Conservation (phyloP, 2,797 vertebrate genomes). For the Peromyscus attwateri region DNA sequence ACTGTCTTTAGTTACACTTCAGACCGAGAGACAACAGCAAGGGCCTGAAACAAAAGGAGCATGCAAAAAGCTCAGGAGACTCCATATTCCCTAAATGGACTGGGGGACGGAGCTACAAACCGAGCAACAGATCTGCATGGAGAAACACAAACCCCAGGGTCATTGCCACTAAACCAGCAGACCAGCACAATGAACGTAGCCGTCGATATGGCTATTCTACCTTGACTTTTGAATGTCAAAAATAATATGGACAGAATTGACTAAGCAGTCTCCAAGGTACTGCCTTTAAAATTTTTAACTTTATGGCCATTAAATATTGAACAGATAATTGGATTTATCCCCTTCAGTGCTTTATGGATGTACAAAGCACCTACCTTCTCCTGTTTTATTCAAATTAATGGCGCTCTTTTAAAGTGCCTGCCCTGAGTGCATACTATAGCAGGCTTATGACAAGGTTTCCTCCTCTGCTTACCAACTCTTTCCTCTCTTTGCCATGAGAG, state of each 20-base stretch:
- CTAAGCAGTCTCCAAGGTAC: slow-evolving; percentile 82
- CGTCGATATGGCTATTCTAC: slow-evolving; percentile 73
- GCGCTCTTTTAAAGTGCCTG: slow-evolving; percentile 60
- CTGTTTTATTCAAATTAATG: slow-evolving; percentile 18
- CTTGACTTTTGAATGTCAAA: slow-evolving; percentile 84
- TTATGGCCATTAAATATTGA: slow-evolving; percentile 72
- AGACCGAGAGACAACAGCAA: slow-evolving; percentile 46
- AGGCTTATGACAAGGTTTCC: slow-evolving; percentile 65
- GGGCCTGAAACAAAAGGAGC: background rate
- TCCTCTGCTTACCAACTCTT: slow-evolving; percentile 75
- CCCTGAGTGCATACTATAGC: background rate
- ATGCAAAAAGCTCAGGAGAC: background rate
- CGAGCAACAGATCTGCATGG: background rate
- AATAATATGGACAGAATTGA: slow-evolving; percentile 83
- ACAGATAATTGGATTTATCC: slow-evolving; percentile 72
- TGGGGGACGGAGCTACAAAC: background rate
- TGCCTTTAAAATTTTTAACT: slow-evolving; percentile 78
- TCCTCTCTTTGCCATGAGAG: slow-evolving; percentile 63
- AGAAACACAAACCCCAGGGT: slow-evolving; percentile 66
- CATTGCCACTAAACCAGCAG: slow-evolving; percentile 35
- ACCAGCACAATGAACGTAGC: background rate
- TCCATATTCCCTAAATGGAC: background rate
- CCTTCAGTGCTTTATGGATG: slow-evolving; percentile 77
- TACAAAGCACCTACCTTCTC: slow-evolving; percentile 78
- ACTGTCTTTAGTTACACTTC: slow-evolving; percentile 25